Conservation (phyloP, 2,113 vertebrate genomes). For the Holacanthus passer region DNA sequence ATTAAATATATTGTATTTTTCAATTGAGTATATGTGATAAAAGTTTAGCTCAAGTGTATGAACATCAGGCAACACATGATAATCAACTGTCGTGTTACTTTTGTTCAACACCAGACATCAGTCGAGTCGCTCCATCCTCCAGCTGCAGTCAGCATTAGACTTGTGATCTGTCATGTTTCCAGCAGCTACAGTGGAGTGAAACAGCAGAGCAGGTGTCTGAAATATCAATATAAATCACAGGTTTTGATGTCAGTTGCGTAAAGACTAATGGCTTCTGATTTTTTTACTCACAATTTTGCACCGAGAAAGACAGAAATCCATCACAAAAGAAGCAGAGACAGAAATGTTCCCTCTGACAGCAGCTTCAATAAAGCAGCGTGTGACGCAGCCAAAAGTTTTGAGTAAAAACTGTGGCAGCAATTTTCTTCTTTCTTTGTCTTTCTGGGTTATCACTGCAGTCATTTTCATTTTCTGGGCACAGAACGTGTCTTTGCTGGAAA, state of each 20-base stretch:
- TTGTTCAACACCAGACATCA: too few relatives aligned
- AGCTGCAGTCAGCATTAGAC: background rate
- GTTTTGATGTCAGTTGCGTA: background rate
- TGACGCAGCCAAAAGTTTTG: background rate
- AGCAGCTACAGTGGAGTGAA: background rate
- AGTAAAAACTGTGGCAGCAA: background rate
- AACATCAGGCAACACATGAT: background rate
- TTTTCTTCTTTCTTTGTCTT: background rate
- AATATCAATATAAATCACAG: background rate
- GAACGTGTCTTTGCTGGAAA: background rate
- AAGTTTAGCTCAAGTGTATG: too few relatives aligned
- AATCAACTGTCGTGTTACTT: too few relatives aligned
- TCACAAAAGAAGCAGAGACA: background rate
- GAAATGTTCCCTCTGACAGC: background rate
- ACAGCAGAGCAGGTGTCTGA: background rate
- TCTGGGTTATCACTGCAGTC: background rate
- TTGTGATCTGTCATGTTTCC: background rate
- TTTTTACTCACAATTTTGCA: background rate
- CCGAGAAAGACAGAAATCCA: slow-evolving; percentile 1
- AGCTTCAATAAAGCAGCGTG: background rate
- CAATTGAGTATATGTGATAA: too few relatives aligned
- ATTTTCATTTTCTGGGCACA: background rate
- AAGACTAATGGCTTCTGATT: background rate
- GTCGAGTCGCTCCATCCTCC: background rate
- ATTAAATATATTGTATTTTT: too few relatives aligned